Evolutionary conservation across 2,797 vertebrate species (phyloP), one percentile per base, ranked within the genome.

Genomic region (Xerus rutilus): DNA sequence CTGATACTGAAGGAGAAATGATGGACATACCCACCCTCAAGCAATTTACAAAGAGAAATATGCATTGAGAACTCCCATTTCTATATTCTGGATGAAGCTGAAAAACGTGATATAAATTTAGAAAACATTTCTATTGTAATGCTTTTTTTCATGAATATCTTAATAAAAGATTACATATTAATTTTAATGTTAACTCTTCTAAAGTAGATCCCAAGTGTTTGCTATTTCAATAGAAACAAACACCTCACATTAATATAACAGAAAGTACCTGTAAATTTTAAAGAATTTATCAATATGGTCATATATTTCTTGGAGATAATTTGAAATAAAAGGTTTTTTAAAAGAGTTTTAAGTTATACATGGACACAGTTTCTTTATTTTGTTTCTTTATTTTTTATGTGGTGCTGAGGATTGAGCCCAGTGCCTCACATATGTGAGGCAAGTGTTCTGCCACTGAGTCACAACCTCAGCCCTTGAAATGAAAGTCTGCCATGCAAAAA

Each of bases 31-130:
- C 14, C 77, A 64, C 17, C 28, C 30, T 76, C 62, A 76, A 73
- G 13, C 30, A 87, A 65, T 73, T 91, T 91, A 90, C 21, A 70
- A 0, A 95, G 15, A 84, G 11, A 32, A 54, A 72, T 87, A 86
- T 57, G 7, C 62, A 47, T 69, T 77, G 67, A 67, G 1, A 82
- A 73, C 4, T 78, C 47, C 8, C 30, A 69, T 85, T 96, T 89
- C n/a, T 93, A 88, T 49, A 91, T 32, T 57, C 35, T 69, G 12
- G 69, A 74, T 52, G n/a, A 92, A 89, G 35, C n/a, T 87, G 21
- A 77, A 95, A 92, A 83, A 76, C 9, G 13, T 67, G 32, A 89
- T 72, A 86, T 7, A 79, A 86, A 79, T 79, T 94, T 57, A 73
- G 57, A 93, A 91, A 25, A 35, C 3, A 76, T 47, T 93, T 91